These are phyloP conservation scores for Calliphora vomitoria DNA, from an alignment of 2,888 invertebrate species.

Conservation along the genomic window DNA sequence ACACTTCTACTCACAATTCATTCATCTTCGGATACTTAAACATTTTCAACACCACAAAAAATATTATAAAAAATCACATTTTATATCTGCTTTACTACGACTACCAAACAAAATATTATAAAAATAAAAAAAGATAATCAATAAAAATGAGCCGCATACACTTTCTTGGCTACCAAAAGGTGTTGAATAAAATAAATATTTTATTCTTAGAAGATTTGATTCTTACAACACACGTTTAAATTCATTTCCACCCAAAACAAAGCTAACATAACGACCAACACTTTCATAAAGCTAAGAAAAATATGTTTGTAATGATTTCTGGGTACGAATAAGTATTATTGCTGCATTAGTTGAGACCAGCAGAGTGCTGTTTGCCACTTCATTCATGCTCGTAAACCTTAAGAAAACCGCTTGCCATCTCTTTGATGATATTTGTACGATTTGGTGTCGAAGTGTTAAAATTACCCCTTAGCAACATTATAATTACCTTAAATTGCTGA, in stretches of 20 bases:
- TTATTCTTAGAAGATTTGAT: constrained; percentile 81
- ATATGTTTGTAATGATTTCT: neutral
- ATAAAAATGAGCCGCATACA: constrained; percentile 67
- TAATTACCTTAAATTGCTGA: constrained; percentile 84
- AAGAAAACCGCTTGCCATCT: constrained; percentile 50
- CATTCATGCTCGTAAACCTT: constrained; percentile 28
- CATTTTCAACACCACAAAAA: constrained; percentile 42
- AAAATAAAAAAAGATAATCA: constrained; percentile 63
- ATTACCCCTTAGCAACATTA: constrained; percentile 84
- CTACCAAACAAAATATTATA: constrained; percentile 11
- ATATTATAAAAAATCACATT: constrained; percentile 58
- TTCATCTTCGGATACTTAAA: constrained; percentile 70
- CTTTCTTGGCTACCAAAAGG: constrained; percentile 69
- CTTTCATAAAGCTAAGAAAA: neutral
- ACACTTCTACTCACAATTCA: constrained; percentile 62
- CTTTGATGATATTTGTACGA: constrained; percentile 81
- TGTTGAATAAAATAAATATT: constrained; percentile 78
- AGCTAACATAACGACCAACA: constrained; percentile 13
- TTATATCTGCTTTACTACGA: constrained; percentile 30
- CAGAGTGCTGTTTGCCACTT: constrained; percentile 11
- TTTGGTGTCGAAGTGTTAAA: constrained; percentile 84
- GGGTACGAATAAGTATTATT: neutral
- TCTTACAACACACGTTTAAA: constrained; percentile 50
- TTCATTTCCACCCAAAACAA: constrained; percentile 33
- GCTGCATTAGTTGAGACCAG: neutral